Conservation (phyloP, 1,140 invertebrate genomes). For the Scylla paramamosain region DNA sequence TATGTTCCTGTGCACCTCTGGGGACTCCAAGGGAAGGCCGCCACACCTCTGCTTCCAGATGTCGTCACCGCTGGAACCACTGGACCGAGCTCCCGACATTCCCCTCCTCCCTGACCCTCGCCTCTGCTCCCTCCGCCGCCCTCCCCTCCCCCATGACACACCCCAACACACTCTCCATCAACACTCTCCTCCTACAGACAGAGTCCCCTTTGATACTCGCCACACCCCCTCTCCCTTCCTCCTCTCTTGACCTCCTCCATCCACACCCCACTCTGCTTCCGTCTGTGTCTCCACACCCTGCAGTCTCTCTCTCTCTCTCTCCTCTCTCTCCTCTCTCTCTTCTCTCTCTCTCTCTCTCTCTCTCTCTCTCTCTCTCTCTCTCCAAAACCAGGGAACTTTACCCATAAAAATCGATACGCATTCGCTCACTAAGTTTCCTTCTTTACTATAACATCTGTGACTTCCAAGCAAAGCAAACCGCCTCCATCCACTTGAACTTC, state of each 20-base stretch:
- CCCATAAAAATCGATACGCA: too few relatives aligned
- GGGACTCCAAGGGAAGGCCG: background rate
- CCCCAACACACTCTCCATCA: background rate
- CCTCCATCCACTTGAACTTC: too few relatives aligned
- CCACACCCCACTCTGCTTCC: too few relatives aligned
- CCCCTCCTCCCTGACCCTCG: background rate
- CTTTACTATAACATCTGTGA: too few relatives aligned
- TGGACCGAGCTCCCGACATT: background rate
- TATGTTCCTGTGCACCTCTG: conserved; percentile 2
- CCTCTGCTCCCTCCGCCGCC: background rate
- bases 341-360: background rate
- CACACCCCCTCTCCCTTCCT: background rate
- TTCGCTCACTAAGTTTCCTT: too few relatives aligned
- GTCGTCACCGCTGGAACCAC: background rate
- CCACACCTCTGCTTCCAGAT: conserved; percentile 3
- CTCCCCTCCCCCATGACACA: background rate
- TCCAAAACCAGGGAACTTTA: too few relatives aligned
- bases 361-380: background rate
- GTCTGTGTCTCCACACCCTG: too few relatives aligned
- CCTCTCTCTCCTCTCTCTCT: background rate
- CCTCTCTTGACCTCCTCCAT: background rate
- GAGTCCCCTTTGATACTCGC: background rate
- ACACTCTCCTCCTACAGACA: background rate
- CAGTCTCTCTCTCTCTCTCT: background rate
- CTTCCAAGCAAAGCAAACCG: too few relatives aligned